phyloP scores from a whole-genome alignment of 2,888 invertebrate species.

The Sthenelais limicola region DNA sequence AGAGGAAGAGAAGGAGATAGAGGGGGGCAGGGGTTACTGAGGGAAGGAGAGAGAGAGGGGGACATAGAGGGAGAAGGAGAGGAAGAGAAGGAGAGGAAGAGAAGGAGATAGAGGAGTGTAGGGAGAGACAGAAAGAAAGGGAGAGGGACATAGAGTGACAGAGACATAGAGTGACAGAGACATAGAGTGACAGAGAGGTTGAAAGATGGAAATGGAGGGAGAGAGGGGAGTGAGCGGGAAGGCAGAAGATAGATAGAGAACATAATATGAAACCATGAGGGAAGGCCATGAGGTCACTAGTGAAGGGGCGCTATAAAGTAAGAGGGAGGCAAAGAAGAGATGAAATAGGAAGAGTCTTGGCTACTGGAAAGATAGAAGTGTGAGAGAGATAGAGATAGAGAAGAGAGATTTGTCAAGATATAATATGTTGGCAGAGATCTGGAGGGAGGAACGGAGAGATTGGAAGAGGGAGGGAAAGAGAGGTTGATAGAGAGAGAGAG shows the following conservation, averaged over 20 bases:
- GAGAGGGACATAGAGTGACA: neutral
- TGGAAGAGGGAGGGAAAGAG: too few species aligned
- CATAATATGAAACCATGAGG: too few species aligned
- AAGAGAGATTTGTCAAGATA: too few species aligned
- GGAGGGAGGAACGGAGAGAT: too few species aligned
- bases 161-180: neutral
- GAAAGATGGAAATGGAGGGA: neutral
- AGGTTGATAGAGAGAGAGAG: too few species aligned
- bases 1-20: constrained; percentile 36
- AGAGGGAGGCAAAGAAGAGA: too few species aligned
- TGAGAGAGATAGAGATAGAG: too few species aligned
- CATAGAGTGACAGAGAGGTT: neutral
- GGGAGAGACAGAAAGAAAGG: neutral
- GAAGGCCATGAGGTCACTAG: too few species aligned
- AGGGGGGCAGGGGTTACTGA: constrained; percentile 32
- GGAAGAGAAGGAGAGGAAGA: neutral
- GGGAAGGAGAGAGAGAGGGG: constrained; percentile 24
- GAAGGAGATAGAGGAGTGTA: neutral
- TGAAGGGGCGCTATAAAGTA: too few species aligned
- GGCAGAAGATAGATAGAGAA: neutral
- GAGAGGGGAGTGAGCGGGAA: neutral
- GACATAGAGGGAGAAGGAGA: neutral
- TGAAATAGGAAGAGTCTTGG: too few species aligned
- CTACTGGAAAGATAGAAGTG: too few species aligned
- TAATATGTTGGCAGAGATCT: too few species aligned